Evolutionary conservation across 1,140 invertebrate species (phyloP).

Genomic region (Wiebesia pumilae): DNA sequence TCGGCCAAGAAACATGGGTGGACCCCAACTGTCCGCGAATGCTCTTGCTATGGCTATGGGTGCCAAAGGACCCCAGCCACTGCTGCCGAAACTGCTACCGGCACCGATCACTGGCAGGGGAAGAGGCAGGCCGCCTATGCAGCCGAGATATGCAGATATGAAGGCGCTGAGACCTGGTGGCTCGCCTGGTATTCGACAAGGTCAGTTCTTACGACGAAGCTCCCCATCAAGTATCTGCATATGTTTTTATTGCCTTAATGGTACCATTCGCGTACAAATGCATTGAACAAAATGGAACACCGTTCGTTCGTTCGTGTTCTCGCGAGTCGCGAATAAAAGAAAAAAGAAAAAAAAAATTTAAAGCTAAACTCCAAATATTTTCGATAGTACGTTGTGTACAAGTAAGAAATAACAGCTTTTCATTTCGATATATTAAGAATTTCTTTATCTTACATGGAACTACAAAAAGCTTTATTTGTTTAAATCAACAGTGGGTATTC

Average conservation of each 20-base stretch:
- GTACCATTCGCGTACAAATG: too few relatives aligned
- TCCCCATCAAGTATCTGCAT: too few relatives aligned
- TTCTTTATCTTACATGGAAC: too few relatives aligned
- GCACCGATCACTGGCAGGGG: conserved; percentile 69
- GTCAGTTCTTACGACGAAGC: conserved; percentile 51
- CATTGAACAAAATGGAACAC: too few relatives aligned
- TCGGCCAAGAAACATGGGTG: conserved; percentile 73
- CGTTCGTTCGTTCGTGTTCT: too few relatives aligned
- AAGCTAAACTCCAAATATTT: not conserved
- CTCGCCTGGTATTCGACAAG: conserved; percentile 64
- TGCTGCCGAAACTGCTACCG: conserved; percentile 75
- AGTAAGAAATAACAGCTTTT: too few relatives aligned
- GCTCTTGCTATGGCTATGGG: conserved; percentile 71
- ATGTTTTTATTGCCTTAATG: too few relatives aligned
- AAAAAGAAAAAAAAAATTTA: not conserved
- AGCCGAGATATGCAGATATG: conserved; percentile 70
- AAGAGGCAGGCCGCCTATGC: conserved; percentile 71
- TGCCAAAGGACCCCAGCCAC: conserved; percentile 73
- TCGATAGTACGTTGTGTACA: not conserved
- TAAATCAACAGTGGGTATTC: too few relatives aligned
- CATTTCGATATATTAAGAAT: too few relatives aligned
- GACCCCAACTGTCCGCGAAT: conserved; percentile 59
- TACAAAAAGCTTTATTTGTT: too few relatives aligned
- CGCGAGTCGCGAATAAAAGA: too few relatives aligned
- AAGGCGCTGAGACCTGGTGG: conserved; percentile 68